Evolutionary conservation across 2,888 invertebrate genomes (phyloP).

Genomic region (Hyposoter didymator): DNA sequence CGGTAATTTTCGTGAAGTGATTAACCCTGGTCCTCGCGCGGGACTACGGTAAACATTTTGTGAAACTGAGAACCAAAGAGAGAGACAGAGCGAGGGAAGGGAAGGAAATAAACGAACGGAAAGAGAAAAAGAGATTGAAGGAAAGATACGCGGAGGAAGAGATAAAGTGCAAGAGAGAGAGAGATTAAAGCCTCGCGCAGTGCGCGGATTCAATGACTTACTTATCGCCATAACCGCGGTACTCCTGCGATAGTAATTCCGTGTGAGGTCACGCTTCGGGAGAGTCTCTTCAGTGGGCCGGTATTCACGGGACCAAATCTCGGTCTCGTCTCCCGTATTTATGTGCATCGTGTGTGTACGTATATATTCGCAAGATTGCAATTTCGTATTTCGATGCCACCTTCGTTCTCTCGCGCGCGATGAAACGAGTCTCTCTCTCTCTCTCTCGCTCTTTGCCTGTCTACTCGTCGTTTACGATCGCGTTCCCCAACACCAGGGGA

Average conservation of each 20-base stretch:
- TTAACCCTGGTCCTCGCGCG: slow-evolving; percentile 39
- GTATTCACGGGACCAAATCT: slow-evolving; percentile 40
- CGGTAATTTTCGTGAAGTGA: slow-evolving; percentile 41
- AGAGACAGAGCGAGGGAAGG: not conserved
- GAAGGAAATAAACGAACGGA: not conserved
- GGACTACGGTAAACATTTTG: slow-evolving; percentile 14
- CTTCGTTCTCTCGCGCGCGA: slow-evolving; percentile 31
- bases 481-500: slow-evolving; percentile 43
- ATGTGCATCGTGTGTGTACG: slow-evolving; percentile 11
- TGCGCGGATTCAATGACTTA: slow-evolving; percentile 74
- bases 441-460: slow-evolving; percentile 32
- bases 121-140: slow-evolving; percentile 9
- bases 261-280: slow-evolving; percentile 72
- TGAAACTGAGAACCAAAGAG: slow-evolving; percentile 22
- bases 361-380: slow-evolving; percentile 42
- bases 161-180: not conserved
- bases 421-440: slow-evolving; percentile 40
- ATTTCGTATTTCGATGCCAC: slow-evolving; percentile 59
- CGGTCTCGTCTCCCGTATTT: slow-evolving; percentile 25
- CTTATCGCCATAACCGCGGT: slow-evolving; percentile 70
- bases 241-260: slow-evolving; percentile 60
- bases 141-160: slow-evolving; percentile 1
- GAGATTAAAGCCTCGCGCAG: slow-evolving; percentile 11
- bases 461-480: slow-evolving; percentile 51
- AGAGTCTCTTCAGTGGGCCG: slow-evolving; percentile 28